Base-by-base conservation (phyloP, 2,888 invertebrate genomes). In the Spodoptera exigua region DNA sequence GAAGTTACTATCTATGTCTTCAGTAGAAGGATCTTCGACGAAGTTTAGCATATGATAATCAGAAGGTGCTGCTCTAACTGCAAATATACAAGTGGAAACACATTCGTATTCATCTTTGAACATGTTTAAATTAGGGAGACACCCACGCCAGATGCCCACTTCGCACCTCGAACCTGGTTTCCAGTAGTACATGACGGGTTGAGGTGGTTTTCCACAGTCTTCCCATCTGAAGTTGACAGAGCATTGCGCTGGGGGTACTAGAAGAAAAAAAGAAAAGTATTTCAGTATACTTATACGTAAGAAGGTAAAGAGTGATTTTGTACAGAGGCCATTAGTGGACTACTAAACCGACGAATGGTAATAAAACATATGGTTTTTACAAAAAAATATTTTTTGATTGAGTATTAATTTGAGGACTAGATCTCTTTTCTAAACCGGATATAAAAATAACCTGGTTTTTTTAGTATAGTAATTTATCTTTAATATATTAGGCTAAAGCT, bases 141-240 rank as follows among this genome's bases (percentile, higher is more conserved):
- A 94, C 2, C 93, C 93, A 32, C 89, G 78, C 93, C 93, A 94
- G 0, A 88, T 61, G 0, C 89, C 93, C 0, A 92, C 88, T 73
- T 94, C 93, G 52, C 93, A 94, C 10, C 93, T 82, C 1, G 93
- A 93, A 0, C 90, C 93, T 2, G 90, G 72, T 51, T 90, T 89
- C 84, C 87, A 92, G 73, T 92, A 92, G 71, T 93, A 93, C 51
- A 93, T 76, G 2, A 93, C 91, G 0, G 87, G 79, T 0, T 72
- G 78, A 0, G 93, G 89, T 0, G 79, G 48, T 37, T 63, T 60
- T 0, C 93, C 93, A 43, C 93, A 94, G 74, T 93, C 92, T 0
- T 91, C 86, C 85, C 86, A 88, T 67, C 85, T 79, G 68, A 93
- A 93, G 7, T 79, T 81, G 0, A 81, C 82, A 37, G 82, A 88